Conservation (phyloP, 2,113 vertebrate species). For the Laterallus jamaicensis region DNA sequence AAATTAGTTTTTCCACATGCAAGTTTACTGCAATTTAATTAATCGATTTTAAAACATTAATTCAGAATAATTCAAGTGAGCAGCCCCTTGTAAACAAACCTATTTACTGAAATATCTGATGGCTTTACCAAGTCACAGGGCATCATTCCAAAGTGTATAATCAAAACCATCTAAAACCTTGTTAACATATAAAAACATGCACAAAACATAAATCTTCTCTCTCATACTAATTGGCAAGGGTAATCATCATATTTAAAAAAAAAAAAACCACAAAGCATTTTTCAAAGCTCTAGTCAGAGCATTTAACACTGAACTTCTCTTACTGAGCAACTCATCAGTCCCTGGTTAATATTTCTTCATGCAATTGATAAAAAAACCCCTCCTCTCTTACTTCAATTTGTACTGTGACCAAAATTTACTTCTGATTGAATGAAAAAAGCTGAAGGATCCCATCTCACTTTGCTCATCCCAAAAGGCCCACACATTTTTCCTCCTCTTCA, state of each 20-base stretch:
- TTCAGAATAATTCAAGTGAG: slow-evolving; percentile 18
- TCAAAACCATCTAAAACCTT: background rate
- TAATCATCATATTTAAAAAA: background rate
- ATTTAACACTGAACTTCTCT: background rate
- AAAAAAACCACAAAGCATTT: background rate
- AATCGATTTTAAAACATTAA: slow-evolving; percentile 30
- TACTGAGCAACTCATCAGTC: background rate
- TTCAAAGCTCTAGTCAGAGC: background rate
- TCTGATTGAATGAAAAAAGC: background rate
- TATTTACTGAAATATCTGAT: background rate
- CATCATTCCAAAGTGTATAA: background rate
- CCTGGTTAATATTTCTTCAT: background rate
- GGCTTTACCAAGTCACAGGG: background rate
- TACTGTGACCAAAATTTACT: background rate
- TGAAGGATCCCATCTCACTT: background rate
- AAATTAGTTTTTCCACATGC: slow-evolving; percentile 5
- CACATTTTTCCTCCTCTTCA: background rate
- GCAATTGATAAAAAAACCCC: background rate
- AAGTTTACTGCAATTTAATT: slow-evolving; percentile 19
- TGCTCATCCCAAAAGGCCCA: background rate
- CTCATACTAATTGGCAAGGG: background rate
- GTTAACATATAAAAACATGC: background rate
- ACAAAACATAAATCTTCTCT: background rate
- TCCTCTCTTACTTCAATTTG: background rate
- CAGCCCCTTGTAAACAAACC: background rate